Evolutionary conservation across 2,797 vertebrate genomes (phyloP).

Genomic region (Merluccius polli): DNA sequence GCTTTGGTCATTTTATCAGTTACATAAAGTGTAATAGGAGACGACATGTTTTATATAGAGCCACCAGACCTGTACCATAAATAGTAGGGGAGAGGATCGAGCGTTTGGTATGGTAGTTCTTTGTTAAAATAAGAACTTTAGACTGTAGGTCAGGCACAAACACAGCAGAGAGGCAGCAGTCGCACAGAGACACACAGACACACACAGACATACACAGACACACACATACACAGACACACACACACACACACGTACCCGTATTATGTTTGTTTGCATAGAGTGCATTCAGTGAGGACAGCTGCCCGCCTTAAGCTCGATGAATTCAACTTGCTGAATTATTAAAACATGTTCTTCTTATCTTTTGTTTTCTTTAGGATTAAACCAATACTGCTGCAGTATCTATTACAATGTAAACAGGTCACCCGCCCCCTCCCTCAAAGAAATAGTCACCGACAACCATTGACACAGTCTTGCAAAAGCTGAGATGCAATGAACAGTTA

Average conservation of each 20-base stretch:
- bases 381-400: slow-evolving; percentile 24
- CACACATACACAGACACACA: too few species aligned
- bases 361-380: not conserved
- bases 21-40: not conserved
- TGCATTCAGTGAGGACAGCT: slow-evolving; percentile 44
- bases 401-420: slow-evolving; percentile 40
- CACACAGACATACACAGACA: too few species aligned
- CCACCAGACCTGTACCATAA: not conserved
- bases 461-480: slow-evolving; percentile 17
- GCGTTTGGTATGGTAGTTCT: not conserved
- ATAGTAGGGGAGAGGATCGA: not conserved
- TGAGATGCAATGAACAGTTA: slow-evolving; percentile 37
- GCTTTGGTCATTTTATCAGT: not conserved
- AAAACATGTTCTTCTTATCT: slow-evolving; percentile 14
- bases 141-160: slow-evolving; percentile 12
- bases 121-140: slow-evolving; percentile 1
- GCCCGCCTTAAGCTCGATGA: slow-evolving; percentile 34
- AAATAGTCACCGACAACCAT: slow-evolving; percentile 17
- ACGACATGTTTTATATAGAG: not conserved
- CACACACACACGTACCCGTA: not conserved
- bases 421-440: slow-evolving; percentile 22
- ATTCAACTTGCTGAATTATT: slow-evolving; percentile 67
- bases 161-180: slow-evolving; percentile 25
- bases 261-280: slow-evolving; percentile 24
- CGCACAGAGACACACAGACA: not conserved